Conservation (phyloP, 2,113 vertebrate genomes). For the Pygoscelis adeliae region DNA sequence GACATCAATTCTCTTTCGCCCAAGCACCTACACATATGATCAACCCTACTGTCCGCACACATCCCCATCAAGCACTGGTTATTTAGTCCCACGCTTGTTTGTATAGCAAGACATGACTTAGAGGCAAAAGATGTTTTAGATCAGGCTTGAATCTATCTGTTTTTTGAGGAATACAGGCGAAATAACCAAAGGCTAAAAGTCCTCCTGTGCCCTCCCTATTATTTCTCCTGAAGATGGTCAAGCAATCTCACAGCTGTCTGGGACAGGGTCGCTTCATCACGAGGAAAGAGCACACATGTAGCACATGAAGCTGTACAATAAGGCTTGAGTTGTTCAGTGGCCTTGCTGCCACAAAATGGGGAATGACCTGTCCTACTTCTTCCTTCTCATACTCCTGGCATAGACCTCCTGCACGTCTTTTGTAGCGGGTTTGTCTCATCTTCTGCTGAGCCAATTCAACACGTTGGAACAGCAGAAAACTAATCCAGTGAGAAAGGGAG, state of each 20-base stretch:
- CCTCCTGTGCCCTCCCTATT: neutral
- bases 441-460: neutral
- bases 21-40: neutral
- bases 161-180: neutral
- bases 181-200: neutral
- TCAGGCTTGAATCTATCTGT: neutral
- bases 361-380: neutral
- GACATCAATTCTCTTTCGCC: neutral
- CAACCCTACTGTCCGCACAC: too few relatives aligned
- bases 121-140: neutral
- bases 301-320: neutral
- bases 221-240: neutral
- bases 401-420: neutral
- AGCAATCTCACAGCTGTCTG: neutral
- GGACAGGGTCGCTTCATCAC: rapidly evolving
- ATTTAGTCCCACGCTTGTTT: neutral
- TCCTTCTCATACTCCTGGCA: neutral
- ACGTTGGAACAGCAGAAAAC: neutral
- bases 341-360: neutral
- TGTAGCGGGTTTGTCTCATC: neutral
- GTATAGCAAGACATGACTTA: neutral
- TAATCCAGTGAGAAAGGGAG: neutral
- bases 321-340: neutral
- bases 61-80: neutral
- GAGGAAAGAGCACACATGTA: neutral